Conservation (phyloP, 2,888 invertebrate species). For the Camponotus fellah region DNA sequence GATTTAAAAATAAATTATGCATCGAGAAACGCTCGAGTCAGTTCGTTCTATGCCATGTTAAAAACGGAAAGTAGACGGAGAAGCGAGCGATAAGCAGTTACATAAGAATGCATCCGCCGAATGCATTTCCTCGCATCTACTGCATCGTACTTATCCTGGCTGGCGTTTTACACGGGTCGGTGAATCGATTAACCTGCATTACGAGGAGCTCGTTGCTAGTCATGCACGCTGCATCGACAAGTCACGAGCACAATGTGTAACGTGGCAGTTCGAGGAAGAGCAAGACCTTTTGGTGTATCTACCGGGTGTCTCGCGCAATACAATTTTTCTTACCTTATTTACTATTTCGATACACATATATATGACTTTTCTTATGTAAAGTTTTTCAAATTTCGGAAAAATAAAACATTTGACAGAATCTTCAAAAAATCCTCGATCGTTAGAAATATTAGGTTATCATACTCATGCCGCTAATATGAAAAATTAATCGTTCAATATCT, state of each 20-base stretch:
- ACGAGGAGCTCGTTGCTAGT: slow-evolving; percentile 74
- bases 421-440: not conserved
- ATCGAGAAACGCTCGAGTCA: slow-evolving; percentile 23
- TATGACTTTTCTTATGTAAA: not conserved
- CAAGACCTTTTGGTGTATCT: slow-evolving; percentile 43
- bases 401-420: not conserved
- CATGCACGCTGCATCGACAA: slow-evolving; percentile 77
- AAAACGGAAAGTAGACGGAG: slow-evolving; percentile 61
- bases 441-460: not conserved
- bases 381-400: not conserved
- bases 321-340: not conserved
- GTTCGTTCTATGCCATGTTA: slow-evolving; percentile 1
- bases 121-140: slow-evolving; percentile 69
- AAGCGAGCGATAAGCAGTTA: slow-evolving; percentile 56
- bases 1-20: slow-evolving; percentile 22
- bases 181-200: slow-evolving; percentile 83
- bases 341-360: not conserved
- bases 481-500: slow-evolving; percentile 37
- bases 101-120: slow-evolving; percentile 65
- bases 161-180: slow-evolving; percentile 81
- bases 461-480: slow-evolving; percentile 2
- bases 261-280: slow-evolving; percentile 52
- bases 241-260: slow-evolving; percentile 69
- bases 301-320: slow-evolving; percentile 47
- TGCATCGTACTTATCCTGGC: slow-evolving; percentile 62